Conservation (phyloP, 1,140 invertebrate genomes). For the Tribolium madens region DNA sequence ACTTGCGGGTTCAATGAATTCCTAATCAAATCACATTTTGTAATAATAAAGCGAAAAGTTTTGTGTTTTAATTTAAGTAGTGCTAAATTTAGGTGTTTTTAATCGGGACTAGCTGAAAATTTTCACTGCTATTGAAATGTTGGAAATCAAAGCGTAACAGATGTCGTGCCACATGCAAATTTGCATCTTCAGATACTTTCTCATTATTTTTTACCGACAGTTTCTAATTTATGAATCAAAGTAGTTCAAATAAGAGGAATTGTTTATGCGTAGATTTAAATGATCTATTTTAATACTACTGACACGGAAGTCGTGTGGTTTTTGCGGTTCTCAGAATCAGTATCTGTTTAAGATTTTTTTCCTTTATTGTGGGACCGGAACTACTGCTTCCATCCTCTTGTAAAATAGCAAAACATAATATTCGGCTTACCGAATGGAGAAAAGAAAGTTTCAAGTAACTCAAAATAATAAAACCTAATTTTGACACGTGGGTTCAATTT, state of each 20-base stretch:
- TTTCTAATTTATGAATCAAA: neutral
- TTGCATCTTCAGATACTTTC: neutral
- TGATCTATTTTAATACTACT: neutral
- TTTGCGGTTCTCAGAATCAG: neutral
- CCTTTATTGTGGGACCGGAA: neutral
- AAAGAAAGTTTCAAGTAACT: no score
- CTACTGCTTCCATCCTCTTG: neutral
- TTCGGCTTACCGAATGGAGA: no score
- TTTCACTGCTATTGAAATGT: neutral
- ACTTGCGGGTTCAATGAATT: conserved; percentile 15
- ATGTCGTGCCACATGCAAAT: neutral
- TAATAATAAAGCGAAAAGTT: no score
- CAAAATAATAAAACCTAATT: no score
- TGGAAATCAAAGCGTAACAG: neutral
- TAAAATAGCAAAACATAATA: no score
- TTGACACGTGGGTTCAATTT: neutral
- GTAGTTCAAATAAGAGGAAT: neutral
- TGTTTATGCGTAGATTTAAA: neutral
- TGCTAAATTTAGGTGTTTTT: no score
- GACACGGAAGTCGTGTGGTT: neutral
- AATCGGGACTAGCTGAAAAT: no score
- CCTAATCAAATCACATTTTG: neutral
- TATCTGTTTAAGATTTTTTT: neutral
- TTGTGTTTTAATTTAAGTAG: no score
- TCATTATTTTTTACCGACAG: neutral